Conservation (phyloP, 2,113 vertebrate genomes). For the Thunnus thynnus region DNA sequence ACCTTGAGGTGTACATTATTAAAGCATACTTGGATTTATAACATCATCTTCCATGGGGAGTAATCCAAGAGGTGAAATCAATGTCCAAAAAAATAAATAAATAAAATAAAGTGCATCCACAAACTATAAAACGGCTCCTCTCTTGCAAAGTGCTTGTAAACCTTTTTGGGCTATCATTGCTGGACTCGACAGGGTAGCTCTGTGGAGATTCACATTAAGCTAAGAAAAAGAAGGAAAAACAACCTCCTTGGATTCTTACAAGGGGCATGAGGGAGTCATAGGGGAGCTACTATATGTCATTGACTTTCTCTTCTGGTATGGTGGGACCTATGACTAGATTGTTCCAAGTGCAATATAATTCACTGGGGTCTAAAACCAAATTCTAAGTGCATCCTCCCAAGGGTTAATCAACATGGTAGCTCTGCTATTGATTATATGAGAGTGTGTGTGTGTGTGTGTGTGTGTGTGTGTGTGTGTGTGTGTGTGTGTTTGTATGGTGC, state of each 20-base stretch:
- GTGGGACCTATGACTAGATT: slow-evolving; percentile 32
- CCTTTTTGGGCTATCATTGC: slow-evolving; percentile 62
- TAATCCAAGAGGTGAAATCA: slow-evolving; percentile 75
- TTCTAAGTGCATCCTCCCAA: slow-evolving; percentile 21
- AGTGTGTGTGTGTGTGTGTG: slow-evolving; percentile 10
- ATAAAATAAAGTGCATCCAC: slow-evolving; percentile 29
- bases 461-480: slow-evolving; percentile 3
- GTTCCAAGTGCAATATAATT: slow-evolving; percentile 23
- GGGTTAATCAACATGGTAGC: slow-evolving; percentile 52
- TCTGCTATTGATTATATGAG: slow-evolving; percentile 42
- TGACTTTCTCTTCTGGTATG: slow-evolving; percentile 37
- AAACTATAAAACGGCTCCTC: slow-evolving; percentile 70
- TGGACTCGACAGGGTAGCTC: slow-evolving; percentile 36
- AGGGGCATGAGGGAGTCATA: slow-evolving; percentile 45
- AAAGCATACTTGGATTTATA: slow-evolving; percentile 75
- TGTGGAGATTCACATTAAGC: slow-evolving; percentile 49
- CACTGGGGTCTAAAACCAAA: slow-evolving; percentile 31
- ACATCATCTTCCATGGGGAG: slow-evolving; percentile 62
- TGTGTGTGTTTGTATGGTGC: not conserved
- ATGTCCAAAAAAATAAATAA: slow-evolving; percentile 59
- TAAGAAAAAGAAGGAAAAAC: slow-evolving; percentile 43
- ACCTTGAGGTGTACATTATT: slow-evolving; percentile 74
- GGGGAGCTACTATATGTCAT: slow-evolving; percentile 46
- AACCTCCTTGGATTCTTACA: slow-evolving; percentile 50
- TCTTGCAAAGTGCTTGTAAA: slow-evolving; percentile 75